A percentile compares a stretch with the other conserved stretches of the same genome.
phyloP scores from a whole-genome alignment of 1,140 invertebrate genomes.

The Lordiphosa mommai region DNA sequence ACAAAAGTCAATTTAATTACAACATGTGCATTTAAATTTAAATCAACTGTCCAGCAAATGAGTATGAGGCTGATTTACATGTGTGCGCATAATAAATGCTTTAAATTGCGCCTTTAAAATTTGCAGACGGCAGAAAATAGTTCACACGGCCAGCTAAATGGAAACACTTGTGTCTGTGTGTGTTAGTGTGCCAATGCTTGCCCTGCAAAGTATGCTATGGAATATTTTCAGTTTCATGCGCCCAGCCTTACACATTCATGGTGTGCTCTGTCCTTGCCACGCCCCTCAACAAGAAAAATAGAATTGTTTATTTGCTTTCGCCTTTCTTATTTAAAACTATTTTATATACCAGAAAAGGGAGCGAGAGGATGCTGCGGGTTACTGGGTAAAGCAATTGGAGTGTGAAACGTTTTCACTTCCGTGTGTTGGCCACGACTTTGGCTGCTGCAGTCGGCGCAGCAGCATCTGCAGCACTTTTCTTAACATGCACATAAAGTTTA shows the following conservation, averaged over 20 bases:
- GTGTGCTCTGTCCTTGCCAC: slow-evolving; percentile 37
- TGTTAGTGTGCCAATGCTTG: slow-evolving; percentile 63
- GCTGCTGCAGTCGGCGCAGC: not conserved
- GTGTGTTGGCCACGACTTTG: slow-evolving; percentile 39
- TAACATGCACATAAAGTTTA: slow-evolving; percentile 71
- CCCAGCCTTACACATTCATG: slow-evolving; percentile 61
- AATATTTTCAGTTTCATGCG: slow-evolving; percentile 75
- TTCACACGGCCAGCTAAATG: slow-evolving; percentile 71
- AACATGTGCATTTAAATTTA: slow-evolving; percentile 57
- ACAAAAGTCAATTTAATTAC: slow-evolving; percentile 67
- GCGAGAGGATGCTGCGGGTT: slow-evolving; percentile 4
- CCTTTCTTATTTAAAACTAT: slow-evolving; percentile 77
- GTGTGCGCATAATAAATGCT: slow-evolving; percentile 25
- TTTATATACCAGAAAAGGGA: slow-evolving; percentile 61
- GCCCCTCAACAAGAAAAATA: slow-evolving; percentile 50
- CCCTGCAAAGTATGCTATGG: slow-evolving; percentile 67
- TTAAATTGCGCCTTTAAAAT: slow-evolving; percentile 46
- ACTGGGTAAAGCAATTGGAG: slow-evolving; percentile 64
- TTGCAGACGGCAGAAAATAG: slow-evolving; percentile 38
- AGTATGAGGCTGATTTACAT: slow-evolving; percentile 29
- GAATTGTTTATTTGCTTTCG: slow-evolving; percentile 76
- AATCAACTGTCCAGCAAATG: slow-evolving; percentile 33
- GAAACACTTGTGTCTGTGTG: slow-evolving; percentile 29
- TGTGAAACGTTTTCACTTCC: slow-evolving; percentile 77
- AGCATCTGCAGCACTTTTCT: slow-evolving; percentile 60